Evolutionary conservation across 2,113 vertebrate genomes (phyloP).

Genomic region (Lipophrys pholis): DNA sequence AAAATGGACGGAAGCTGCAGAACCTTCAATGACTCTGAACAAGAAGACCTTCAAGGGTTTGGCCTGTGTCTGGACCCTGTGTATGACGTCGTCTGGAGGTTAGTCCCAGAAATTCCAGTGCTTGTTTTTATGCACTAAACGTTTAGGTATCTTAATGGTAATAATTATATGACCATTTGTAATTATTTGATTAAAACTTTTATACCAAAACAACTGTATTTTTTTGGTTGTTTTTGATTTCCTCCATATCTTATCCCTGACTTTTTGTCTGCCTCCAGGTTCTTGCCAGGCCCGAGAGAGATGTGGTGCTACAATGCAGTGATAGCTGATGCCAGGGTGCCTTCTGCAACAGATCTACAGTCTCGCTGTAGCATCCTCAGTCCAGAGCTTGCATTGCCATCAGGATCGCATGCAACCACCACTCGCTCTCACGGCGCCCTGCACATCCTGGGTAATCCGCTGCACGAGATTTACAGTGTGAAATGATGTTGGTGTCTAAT

Average conservation of each 20-base stretch:
- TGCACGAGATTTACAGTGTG: neutral
- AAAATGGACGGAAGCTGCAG: slow-evolving; percentile 99
- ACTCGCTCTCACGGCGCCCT: slow-evolving; percentile 97
- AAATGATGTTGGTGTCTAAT: neutral
- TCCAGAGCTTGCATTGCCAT: slow-evolving; percentile 94
- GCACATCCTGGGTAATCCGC: slow-evolving; percentile 92
- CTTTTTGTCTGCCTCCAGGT: slow-evolving; percentile 79
- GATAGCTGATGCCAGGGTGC: slow-evolving; percentile 94
- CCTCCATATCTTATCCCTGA: neutral
- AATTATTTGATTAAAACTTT: neutral
- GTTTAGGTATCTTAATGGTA: neutral
- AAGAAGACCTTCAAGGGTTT: slow-evolving; percentile 97
- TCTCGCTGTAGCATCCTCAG: slow-evolving; percentile 94
- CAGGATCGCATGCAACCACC: slow-evolving; percentile 92
- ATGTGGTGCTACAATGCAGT: slow-evolving; percentile 98
- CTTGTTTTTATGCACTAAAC: neutral
- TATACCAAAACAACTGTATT: neutral
- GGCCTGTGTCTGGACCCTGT: slow-evolving; percentile 98
- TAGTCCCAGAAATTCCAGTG: slow-evolving; percentile 41
- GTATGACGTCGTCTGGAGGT: slow-evolving; percentile 99
- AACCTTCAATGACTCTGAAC: slow-evolving; percentile 98
- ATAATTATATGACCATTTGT: neutral
- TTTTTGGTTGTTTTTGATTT: neutral
- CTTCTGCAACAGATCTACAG: slow-evolving; percentile 91
- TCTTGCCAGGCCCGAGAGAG: slow-evolving; percentile 89